Percentiles rank a stretch among this genome's conserved stretches.
Evolutionary conservation across 2,888 invertebrate genomes (phyloP).

Genomic region (Pachliopta kotzebuea): DNA sequence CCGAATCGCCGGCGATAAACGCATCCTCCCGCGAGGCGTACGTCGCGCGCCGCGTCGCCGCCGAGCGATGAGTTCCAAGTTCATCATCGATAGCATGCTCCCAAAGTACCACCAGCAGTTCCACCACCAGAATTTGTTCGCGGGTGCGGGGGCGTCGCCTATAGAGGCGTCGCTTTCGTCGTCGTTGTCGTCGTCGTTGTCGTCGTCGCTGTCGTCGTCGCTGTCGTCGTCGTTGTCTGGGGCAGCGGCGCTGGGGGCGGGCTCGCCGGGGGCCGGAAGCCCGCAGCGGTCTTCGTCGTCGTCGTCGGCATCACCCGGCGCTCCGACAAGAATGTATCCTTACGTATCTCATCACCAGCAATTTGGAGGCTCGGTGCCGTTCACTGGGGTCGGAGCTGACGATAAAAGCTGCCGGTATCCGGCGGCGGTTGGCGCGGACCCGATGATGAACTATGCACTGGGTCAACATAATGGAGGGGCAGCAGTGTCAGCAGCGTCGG

Average conservation of each 20-base stretch:
- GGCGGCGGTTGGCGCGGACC: constrained; percentile 82
- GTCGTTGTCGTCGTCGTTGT: constrained; percentile 81
- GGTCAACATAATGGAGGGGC: constrained; percentile 88
- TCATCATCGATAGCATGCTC: constrained; percentile 98
- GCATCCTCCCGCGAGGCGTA: constrained; percentile 77
- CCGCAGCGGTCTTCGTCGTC: constrained; percentile 83
- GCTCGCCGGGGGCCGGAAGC: constrained; percentile 80
- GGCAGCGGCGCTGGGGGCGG: constrained; percentile 83
- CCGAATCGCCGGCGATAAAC: constrained; percentile 80
- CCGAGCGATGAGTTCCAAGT: constrained; percentile 96
- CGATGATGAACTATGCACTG: constrained; percentile 91
- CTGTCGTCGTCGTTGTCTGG: constrained; percentile 60
- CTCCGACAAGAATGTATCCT: constrained; percentile 93
- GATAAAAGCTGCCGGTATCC: constrained; percentile 92
- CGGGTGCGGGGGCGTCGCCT: constrained; percentile 85
- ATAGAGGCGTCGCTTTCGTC: constrained; percentile 84
- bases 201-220: constrained; percentile 79
- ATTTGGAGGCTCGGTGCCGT: constrained; percentile 85
- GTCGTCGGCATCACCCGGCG: constrained; percentile 86
- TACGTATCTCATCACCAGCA: constrained; percentile 93
- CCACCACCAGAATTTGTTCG: constrained; percentile 82
- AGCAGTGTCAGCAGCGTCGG: constrained; percentile 84
- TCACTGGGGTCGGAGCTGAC: constrained; percentile 83
- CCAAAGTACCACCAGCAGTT: constrained; percentile 93
- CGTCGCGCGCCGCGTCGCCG: constrained; percentile 79